Evolutionary conservation across 2,888 invertebrate species (phyloP), one percentile per base, ranked within the genome.

Genomic region (Blera fallax): DNA sequence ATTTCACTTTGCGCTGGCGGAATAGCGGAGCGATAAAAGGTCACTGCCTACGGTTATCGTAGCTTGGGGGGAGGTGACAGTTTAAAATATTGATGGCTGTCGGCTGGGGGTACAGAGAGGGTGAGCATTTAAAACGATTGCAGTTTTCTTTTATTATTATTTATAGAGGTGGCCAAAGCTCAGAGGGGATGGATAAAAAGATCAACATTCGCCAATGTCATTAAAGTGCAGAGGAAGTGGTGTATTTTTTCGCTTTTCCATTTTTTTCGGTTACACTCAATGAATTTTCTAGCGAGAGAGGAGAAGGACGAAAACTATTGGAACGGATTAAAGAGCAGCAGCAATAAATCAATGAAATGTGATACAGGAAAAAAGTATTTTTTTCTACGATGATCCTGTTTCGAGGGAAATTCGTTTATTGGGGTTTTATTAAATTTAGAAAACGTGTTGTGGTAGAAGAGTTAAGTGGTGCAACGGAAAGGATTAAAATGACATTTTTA

Each of bases 291-390:
- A 24, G 34, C 65, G 52, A 18, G 45, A 14, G 52, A 16, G 11
- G 5, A 6, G 10, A 24, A 10, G 29, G 5, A 18, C 3, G 5
- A 24, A 24, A 3, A 0, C 45, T 24, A 52, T 34, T 45, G 45
- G 50, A 56, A 74, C 54, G 37, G 40, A 77, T 52, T 60, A 58
- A 67, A 77, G 58, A 52, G 77, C 77, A 77, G 34, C 34, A 16
- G 43, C 60, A 27, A 70, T 78, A 78, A 78, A 78, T 78, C 78
- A 54, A 70, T 62, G 62, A 34, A 70, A 45, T 54, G 34, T 18
- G 50, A 45, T 40, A 24, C 48, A 43, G 43, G 50, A 34, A 62
- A 52, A 60, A 62, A 52, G 52, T 69, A 10, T 16, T 60, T 67
- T 14, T 29, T 14, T 10, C 54, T 40, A 14, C 40, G 37, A 40